Conservation (phyloP, 1,140 invertebrate species). For the Mesaphorura yosii region DNA sequence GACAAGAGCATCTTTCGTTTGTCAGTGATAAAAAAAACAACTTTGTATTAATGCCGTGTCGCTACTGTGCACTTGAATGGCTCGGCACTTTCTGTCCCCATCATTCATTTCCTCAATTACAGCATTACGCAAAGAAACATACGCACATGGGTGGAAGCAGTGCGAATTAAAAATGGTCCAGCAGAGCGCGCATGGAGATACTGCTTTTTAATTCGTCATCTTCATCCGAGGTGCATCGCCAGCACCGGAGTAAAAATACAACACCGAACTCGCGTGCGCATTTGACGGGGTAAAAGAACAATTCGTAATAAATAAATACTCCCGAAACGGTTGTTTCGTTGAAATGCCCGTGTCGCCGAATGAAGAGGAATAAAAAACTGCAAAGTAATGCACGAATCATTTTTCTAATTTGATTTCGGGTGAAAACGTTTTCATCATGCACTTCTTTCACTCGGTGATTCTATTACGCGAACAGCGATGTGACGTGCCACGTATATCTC, state of each 20-base stretch:
- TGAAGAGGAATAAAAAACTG: constrained; percentile 19
- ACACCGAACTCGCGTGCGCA: background rate
- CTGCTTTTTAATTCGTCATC: background rate
- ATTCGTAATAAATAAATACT: background rate
- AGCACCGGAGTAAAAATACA: background rate
- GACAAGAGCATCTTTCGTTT: no score
- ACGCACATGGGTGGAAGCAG: no score
- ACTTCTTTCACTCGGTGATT: background rate
- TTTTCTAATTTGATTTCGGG: constrained; percentile 28
- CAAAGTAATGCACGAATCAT: constrained; percentile 23
- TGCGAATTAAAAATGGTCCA: no score
- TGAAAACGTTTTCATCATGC: constrained; percentile 19
- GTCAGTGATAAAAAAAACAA: no score
- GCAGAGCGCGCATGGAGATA: background rate
- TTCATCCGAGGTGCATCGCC: background rate
- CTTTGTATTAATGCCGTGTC: no score
- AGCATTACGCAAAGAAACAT: no score
- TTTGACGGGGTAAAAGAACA: background rate
- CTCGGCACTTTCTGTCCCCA: no score
- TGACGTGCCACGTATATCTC: no score
- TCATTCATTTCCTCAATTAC: no score
- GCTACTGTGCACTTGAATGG: no score
- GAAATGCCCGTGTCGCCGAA: background rate
- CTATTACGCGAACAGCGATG: no score
- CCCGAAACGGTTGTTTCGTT: background rate